These are phyloP conservation scores for Reticulitermes speratus DNA, from an alignment of 1,140 invertebrate species.

Conservation along the genomic window DNA sequence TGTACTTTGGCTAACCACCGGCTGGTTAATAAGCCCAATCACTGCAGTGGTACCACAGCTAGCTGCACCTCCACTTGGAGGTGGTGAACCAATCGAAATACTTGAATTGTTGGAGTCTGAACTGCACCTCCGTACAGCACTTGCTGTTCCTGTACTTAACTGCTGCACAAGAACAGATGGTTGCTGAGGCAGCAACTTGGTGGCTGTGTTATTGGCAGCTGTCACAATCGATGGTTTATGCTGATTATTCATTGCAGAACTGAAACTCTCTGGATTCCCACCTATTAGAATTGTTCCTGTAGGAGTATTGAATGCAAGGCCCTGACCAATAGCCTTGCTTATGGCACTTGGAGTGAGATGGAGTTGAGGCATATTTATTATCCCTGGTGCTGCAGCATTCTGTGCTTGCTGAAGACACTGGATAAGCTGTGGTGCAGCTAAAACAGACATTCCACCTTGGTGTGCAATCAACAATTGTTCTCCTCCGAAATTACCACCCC, in stretches of 20 bases:
- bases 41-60: neutral
- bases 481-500: constrained; percentile 10
- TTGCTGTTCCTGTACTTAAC: constrained; percentile 7
- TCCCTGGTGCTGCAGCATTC: constrained; percentile 4
- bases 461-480: constrained; percentile 27
- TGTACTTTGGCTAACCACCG: neutral
- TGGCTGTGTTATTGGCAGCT: neutral
- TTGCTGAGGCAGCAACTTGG: constrained; percentile 22
- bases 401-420: constrained; percentile 25
- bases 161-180: constrained; percentile 26
- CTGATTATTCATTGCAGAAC: neutral
- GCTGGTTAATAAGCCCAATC: constrained; percentile 1
- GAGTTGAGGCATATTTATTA: constrained; percentile 22
- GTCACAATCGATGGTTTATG: constrained; percentile 20
- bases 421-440: constrained; percentile 26
- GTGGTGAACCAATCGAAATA: constrained; percentile 26
- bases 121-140: constrained; percentile 11
- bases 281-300: constrained; percentile 29
- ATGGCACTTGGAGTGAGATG: constrained; percentile 21
- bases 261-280: constrained; percentile 22
- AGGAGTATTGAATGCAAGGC: constrained; percentile 11
- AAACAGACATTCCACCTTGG: constrained; percentile 22
- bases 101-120: constrained; percentile 23
- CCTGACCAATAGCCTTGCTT: constrained; percentile 15
- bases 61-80: neutral